phyloP scores from a whole-genome alignment of 2,797 vertebrate genomes.

The Lepilemur septentrionalis region DNA sequence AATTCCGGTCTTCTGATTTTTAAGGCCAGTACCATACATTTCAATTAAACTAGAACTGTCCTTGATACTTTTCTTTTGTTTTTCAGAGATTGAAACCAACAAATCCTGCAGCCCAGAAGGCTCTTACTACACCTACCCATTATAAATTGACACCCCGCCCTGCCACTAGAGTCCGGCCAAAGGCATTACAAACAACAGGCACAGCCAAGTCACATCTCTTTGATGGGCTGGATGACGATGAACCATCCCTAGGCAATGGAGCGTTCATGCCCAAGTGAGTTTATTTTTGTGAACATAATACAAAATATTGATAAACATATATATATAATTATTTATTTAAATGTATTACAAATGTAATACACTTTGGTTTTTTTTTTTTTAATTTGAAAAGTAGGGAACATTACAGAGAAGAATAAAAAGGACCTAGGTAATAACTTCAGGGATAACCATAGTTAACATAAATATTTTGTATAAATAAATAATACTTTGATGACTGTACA shows the following conservation, averaged over 20 bases:
- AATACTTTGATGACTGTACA: neutral
- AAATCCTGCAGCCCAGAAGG: slow-evolving; percentile 97
- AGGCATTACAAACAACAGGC: slow-evolving; percentile 91
- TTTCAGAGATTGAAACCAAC: slow-evolving; percentile 95
- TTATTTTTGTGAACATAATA: slow-evolving; percentile 22
- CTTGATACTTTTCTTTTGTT: neutral
- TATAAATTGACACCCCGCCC: slow-evolving; percentile 96
- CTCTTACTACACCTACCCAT: slow-evolving; percentile 95
- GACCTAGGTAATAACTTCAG: neutral
- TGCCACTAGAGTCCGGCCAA: slow-evolving; percentile 93
- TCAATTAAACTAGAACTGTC: slow-evolving; percentile 11
- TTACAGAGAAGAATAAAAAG: neutral
- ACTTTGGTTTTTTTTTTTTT: neutral
- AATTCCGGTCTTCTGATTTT: neutral
- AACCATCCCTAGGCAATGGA: slow-evolving; percentile 91
- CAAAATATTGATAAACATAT: neutral
- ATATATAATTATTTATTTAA: neutral
- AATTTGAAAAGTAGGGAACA: neutral
- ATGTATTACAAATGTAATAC: neutral
- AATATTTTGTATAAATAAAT: neutral
- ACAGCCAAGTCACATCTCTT: slow-evolving; percentile 95
- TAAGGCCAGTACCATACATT: neutral
- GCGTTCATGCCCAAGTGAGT: slow-evolving; percentile 94
- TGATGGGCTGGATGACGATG: slow-evolving; percentile 95
- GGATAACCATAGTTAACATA: slow-evolving; percentile 1